Conservation (phyloP, 2,113 vertebrate species). For the Microtus oregoni region DNA sequence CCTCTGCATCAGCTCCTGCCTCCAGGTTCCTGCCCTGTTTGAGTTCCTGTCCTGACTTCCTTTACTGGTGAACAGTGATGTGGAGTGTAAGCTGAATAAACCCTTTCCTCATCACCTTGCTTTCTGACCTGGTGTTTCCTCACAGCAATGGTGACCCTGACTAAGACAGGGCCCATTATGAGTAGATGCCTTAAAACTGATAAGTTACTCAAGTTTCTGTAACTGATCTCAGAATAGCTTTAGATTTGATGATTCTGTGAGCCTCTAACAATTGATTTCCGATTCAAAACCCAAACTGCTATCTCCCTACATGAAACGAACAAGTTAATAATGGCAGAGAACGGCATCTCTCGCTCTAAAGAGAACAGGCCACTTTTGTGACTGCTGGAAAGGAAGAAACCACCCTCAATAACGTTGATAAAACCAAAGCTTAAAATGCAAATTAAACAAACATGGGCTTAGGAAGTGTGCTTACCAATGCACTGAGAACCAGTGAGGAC, state of each 20-base stretch:
- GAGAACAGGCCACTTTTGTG: neutral
- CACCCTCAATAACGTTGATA: neutral
- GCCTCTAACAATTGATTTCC: neutral
- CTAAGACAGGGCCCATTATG: neutral
- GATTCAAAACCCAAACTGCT: neutral
- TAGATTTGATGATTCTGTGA: neutral
- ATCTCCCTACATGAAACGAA: neutral
- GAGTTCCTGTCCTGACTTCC: too few species aligned
- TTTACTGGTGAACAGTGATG: too few species aligned
- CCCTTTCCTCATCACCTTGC: too few species aligned
- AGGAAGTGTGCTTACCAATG: neutral
- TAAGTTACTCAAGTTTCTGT: neutral
- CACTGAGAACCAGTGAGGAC: neutral
- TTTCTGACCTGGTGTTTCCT: too few species aligned
- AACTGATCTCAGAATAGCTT: neutral
- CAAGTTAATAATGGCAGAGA: slow-evolving; percentile 7
- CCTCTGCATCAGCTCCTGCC: too few species aligned
- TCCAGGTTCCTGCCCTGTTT: too few species aligned
- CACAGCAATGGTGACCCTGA: too few species aligned
- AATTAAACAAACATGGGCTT: neutral
- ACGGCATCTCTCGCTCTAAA: neutral
- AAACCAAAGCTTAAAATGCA: slow-evolving; percentile 42
- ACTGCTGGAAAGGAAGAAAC: neutral
- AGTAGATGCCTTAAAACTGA: neutral
- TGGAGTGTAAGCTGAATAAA: too few species aligned